phyloP scores from a whole-genome alignment of 2,797 vertebrate genomes.

The Lophotriccus pileatus region DNA sequence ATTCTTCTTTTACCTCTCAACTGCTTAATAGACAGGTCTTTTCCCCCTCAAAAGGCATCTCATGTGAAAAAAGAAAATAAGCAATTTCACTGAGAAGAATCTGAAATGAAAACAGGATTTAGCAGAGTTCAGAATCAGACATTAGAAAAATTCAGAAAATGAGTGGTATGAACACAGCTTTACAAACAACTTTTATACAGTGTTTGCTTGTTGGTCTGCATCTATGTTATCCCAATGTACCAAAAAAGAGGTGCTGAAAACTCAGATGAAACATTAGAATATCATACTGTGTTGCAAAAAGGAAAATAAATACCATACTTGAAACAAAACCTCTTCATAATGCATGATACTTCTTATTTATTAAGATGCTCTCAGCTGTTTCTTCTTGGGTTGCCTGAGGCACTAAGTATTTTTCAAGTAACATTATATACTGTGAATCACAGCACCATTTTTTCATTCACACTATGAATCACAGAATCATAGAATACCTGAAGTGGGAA shows the following conservation, averaged over 20 bases:
- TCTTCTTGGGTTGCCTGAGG: not conserved
- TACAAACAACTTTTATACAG: not conserved
- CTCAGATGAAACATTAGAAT: not conserved
- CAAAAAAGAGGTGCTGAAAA: not conserved
- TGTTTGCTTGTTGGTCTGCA: not conserved
- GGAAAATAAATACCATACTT: not conserved
- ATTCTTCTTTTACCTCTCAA: not conserved
- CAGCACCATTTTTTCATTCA: not conserved
- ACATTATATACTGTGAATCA: not conserved
- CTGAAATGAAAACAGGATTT: not conserved
- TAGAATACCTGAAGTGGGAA: not conserved
- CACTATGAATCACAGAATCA: not conserved
- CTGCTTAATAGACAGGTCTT: not conserved
- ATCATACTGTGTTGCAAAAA: not conserved
- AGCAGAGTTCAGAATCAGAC: not conserved
- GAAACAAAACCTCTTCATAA: not conserved
- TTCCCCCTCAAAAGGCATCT: fast-evolving
- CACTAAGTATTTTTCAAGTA: not conserved
- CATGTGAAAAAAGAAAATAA: not conserved
- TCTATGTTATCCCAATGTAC: not conserved
- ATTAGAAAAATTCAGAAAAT: not conserved
- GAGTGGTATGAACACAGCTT: not conserved
- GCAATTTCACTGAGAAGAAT: not conserved
- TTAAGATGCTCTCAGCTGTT: not conserved
- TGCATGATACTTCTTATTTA: not conserved